These are phyloP conservation scores for Hipparchia semele DNA, from an alignment of 2,888 invertebrate species.

Conservation along the genomic window DNA sequence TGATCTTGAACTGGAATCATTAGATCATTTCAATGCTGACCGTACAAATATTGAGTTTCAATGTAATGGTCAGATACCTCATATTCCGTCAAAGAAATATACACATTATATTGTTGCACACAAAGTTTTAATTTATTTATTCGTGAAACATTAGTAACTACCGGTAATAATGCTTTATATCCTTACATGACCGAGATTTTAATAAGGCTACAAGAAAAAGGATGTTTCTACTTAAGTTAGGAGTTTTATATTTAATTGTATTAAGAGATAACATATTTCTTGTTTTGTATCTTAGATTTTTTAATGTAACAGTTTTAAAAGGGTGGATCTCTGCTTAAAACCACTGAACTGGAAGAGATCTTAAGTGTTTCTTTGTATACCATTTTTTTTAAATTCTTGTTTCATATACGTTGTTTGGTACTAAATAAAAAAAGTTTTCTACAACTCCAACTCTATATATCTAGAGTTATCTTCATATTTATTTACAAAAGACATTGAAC, in stretches of 20 bases:
- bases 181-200: slow-evolving; percentile 33
- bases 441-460: neutral
- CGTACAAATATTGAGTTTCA: slow-evolving; percentile 32
- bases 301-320: too few species aligned
- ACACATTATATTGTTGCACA: slow-evolving; percentile 18
- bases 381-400: too few species aligned
- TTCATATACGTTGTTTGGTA: too few species aligned
- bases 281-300: neutral
- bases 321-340: too few species aligned
- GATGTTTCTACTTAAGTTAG: too few species aligned
- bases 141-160: neutral
- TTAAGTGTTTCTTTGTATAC: too few species aligned
- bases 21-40: slow-evolving; percentile 23
- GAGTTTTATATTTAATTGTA: neutral
- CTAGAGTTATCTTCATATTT: neutral
- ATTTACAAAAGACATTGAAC: neutral
- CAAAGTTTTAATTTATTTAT: slow-evolving; percentile 25
- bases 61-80: slow-evolving; percentile 31
- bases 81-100: slow-evolving; percentile 26
- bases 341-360: too few species aligned
- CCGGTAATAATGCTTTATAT: slow-evolving; percentile 22
- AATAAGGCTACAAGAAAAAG: slow-evolving; percentile 19
- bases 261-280: neutral
- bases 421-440: too few species aligned
- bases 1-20: neutral